phyloP scores from a whole-genome alignment of 1,140 invertebrate genomes.

The Macrostomum lignano region DNA sequence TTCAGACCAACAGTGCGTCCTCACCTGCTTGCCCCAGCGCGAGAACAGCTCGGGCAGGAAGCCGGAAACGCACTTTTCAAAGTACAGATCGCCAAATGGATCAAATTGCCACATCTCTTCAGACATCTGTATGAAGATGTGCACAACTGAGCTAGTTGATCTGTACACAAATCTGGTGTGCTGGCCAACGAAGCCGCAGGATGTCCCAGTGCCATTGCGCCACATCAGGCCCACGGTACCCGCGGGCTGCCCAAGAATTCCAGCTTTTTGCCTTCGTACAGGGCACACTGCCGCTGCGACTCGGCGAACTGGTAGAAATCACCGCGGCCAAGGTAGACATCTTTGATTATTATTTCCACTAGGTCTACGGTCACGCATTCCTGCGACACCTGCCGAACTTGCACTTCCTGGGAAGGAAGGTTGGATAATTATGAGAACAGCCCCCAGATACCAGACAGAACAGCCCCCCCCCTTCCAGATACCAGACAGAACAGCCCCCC shows the following conservation, averaged over 20 bases:
- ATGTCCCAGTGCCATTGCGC: conserved; percentile 2
- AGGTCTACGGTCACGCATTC: no score
- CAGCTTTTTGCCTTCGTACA: conserved; percentile 3
- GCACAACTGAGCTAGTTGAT: conserved; percentile 81
- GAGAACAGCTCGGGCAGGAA: conserved; percentile 81
- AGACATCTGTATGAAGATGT: conserved; percentile 86
- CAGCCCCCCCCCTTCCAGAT: no score
- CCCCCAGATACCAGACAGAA: no score
- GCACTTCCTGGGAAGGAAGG: no score
- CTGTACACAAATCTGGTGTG: conserved; percentile 50
- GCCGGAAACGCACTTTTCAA: conserved; percentile 64
- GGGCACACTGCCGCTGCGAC: no score
- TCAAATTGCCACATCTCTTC: conserved; percentile 99
- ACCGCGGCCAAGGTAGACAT: no score
- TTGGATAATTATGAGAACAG: no score
- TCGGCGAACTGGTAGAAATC: no score
- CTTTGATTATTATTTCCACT: no score
- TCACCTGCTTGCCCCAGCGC: conserved; percentile 45
- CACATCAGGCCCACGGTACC: conserved; percentile 5
- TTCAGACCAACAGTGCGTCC: no score
- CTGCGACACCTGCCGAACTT: no score
- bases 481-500: no score
- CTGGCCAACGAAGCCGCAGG: conserved; percentile 3
- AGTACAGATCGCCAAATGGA: conserved; percentile 84
- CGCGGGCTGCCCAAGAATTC: conserved; percentile 3